phyloP scores from a whole-genome alignment of 23 tunicate species.

The Halocynthia aurantium region DNA sequence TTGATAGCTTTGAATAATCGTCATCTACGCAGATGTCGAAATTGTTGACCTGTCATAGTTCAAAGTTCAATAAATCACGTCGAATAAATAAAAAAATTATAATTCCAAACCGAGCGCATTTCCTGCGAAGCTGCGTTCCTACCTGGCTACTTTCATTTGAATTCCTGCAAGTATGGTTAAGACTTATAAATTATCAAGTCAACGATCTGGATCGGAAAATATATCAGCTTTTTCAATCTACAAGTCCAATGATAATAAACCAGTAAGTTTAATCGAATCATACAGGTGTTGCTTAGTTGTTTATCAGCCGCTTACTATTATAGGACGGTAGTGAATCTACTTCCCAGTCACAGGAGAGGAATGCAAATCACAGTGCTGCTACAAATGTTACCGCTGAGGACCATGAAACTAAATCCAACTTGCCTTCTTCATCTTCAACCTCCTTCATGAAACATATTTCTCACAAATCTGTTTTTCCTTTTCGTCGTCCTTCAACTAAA shows the following conservation, averaged over 20 bases:
- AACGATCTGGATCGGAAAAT: background rate
- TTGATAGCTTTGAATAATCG: too few relatives aligned
- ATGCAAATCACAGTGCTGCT: too few relatives aligned
- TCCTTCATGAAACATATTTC: constrained; percentile 48
- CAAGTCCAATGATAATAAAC: background rate
- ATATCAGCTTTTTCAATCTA: background rate
- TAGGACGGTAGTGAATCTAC: background rate
- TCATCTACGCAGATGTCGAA: too few relatives aligned
- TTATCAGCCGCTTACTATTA: background rate
- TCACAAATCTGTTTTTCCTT: constrained; percentile 40
- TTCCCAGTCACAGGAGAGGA: too few relatives aligned
- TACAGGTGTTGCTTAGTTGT: background rate
- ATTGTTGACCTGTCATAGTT: too few relatives aligned
- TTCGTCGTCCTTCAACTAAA: constrained; percentile 34
- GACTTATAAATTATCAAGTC: background rate
- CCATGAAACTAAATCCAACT: background rate
- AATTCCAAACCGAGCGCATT: too few relatives aligned
- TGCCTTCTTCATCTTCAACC: constrained; percentile 13
- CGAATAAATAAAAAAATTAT: too few relatives aligned
- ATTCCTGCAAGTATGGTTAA: background rate
- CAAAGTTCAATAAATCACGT: too few relatives aligned
- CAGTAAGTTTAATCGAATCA: background rate
- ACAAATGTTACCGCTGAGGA: too few relatives aligned
- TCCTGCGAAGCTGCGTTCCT: too few relatives aligned
- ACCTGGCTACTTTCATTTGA: too few relatives aligned